Evolutionary conservation across 2,797 vertebrate genomes (phyloP), one percentile per base, ranked within the genome.

Genomic region (Phoxinus dragarum): DNA sequence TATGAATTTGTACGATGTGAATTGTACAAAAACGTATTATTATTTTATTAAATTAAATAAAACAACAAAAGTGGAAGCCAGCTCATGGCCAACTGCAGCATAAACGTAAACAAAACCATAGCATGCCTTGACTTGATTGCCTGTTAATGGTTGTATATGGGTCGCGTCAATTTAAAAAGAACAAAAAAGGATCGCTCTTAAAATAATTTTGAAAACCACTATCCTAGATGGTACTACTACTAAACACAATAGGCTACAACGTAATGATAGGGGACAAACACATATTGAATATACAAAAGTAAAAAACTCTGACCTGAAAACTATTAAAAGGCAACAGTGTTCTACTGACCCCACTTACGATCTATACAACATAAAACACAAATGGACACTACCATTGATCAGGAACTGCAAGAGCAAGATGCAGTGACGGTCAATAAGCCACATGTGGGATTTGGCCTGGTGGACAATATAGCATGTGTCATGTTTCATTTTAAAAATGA

Each of bases 341-440:
- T 42, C 44, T 3, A 84, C 36, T 69, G 49, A 79, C 66, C 66
- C 34, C 19, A 21, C 12, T 71, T 69, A 68, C 74, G 47, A 71
- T 79, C 83, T 47, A 80, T 72, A 72, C 31, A 52, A 61, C 52
- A 76, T 75, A 59, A 36, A 72, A 72, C 27, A 54, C 68, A 27
- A 67, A 71, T 42, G 68, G 75, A 78, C 5, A 75, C 11, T 17
- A 79, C 0, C 36, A 72, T 72, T 19, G 67, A 85, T 49, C 76
- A 38, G 12, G 66, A 42, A 61, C 31, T 64, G 68, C 67, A 85
- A 78, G 49, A 61, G 54, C 67, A 84, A 79, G 66, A 61, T 59
- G 38, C 52, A 71, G 9, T 38, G 52, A 61, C 31, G 21, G 27
- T 61, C 76, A 80, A 85, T 61, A 64, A 85, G 38, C 21, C 59